These are phyloP conservation scores for Dryobota labecula DNA, from an alignment of 2,888 invertebrate genomes.

Conservation along the genomic window DNA sequence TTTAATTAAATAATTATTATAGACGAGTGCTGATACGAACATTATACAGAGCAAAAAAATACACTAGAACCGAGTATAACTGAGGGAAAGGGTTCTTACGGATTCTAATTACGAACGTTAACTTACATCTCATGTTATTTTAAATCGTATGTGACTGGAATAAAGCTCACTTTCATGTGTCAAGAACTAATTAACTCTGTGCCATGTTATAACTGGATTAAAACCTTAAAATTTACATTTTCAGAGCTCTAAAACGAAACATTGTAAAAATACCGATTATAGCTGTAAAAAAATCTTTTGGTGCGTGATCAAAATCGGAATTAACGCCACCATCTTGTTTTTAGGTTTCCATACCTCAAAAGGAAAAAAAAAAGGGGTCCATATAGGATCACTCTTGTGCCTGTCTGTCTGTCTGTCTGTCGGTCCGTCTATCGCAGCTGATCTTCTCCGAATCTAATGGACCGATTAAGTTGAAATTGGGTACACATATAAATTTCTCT, in stretches of 20 bases:
- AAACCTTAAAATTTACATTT: slow-evolving; percentile 39
- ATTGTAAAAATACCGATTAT: slow-evolving; percentile 8
- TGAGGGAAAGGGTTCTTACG: slow-evolving; percentile 20
- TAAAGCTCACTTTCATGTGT: slow-evolving; percentile 42
- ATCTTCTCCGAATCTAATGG: too few species aligned
- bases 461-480: too few species aligned
- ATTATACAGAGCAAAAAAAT: slow-evolving; percentile 2
- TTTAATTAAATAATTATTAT: neutral
- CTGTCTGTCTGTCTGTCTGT: too few species aligned
- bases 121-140: slow-evolving; percentile 28
- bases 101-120: slow-evolving; percentile 37
- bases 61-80: neutral
- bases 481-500: too few species aligned
- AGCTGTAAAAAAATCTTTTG: neutral
- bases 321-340: neutral
- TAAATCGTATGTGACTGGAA: slow-evolving; percentile 12
- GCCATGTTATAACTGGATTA: slow-evolving; percentile 46
- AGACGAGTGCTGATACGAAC: slow-evolving; percentile 9
- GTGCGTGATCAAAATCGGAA: neutral
- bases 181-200: slow-evolving; percentile 43
- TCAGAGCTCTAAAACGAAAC: slow-evolving; percentile 13
- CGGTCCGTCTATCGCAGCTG: too few species aligned
- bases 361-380: too few species aligned
- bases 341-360: neutral
- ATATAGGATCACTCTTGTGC: too few species aligned